phyloP scores from a whole-genome alignment of 1,140 invertebrate species.

The Zophobas morio region DNA sequence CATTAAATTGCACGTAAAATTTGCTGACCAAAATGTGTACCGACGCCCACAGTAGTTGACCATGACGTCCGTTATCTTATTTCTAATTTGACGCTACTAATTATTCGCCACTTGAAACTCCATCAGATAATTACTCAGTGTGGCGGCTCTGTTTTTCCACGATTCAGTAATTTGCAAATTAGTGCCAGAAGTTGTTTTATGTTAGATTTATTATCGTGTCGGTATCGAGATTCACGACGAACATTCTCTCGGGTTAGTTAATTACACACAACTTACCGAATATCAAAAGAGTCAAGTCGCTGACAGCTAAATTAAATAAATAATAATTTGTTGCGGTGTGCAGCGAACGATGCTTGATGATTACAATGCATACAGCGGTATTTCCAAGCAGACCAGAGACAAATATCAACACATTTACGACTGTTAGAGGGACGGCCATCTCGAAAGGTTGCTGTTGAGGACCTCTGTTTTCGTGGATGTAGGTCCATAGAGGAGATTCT shows the following conservation, averaged over 20 bases:
- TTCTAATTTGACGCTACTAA: conserved; percentile 4
- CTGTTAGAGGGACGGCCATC: conserved; percentile 74
- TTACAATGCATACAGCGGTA: conserved; percentile 90
- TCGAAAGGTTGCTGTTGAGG: conserved; percentile 51
- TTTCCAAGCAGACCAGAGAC: conserved; percentile 91
- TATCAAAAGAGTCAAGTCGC: conserved; percentile 81
- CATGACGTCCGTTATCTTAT: not conserved
- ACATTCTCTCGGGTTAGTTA: not conserved
- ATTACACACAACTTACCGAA: conserved; percentile 74
- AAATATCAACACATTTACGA: conserved; percentile 86
- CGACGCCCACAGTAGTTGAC: not conserved
- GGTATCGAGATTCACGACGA: not conserved
- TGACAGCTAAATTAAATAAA: conserved; percentile 88
- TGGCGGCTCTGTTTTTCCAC: not conserved
- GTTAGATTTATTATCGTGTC: not conserved
- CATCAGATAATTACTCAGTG: conserved; percentile 21
- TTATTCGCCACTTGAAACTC: conserved; percentile 28
- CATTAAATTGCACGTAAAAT: too few relatives aligned
- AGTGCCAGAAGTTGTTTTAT: not conserved
- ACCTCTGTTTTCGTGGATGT: conserved; percentile 39
- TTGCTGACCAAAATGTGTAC: too few relatives aligned
- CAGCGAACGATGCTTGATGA: conserved; percentile 85
- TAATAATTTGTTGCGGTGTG: conserved; percentile 94
- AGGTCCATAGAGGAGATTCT: conserved; percentile 3
- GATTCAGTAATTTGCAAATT: conserved; percentile 14